A percentile compares a stretch with the other conserved stretches of the same genome.
Conservation (phyloP, 2,797 vertebrate genomes). For the Hypotaenidia okinawae region DNA sequence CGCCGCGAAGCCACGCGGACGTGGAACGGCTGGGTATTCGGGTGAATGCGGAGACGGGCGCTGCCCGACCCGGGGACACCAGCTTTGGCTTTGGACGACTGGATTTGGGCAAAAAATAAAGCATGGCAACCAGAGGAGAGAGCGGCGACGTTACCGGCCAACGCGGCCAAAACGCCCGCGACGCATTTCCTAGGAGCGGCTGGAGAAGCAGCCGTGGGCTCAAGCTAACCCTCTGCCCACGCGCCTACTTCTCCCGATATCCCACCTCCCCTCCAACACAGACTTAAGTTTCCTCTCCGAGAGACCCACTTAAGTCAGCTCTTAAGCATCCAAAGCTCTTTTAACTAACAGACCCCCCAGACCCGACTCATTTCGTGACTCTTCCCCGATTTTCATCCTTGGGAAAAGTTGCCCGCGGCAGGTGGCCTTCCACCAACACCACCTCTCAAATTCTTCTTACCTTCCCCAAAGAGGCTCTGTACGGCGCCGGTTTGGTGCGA, state of each 20-base stretch:
- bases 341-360: not conserved
- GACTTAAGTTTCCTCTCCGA: not conserved
- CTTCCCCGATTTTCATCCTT: not conserved
- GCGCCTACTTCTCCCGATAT: not conserved
- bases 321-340: conserved; percentile 7
- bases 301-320: not conserved
- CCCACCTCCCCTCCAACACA: not conserved
- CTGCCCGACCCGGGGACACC: not conserved
- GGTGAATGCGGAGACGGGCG: not conserved
- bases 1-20: not conserved
- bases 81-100: no score
- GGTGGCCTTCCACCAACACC: conserved; percentile 35
- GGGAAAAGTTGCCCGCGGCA: not conserved
- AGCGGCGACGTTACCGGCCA: no score
- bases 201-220: not conserved
- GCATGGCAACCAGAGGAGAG: no score
- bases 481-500: conserved; percentile 41
- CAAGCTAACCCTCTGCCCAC: not conserved
- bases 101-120: no score
- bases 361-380: not conserved
- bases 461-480: conserved; percentile 71
- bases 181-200: not conserved
- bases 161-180: no score
- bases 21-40: not conserved
- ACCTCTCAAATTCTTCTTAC: conserved; percentile 74